Conservation (phyloP, 2,113 vertebrate species). For the Anarhynchus alexandrinus region DNA sequence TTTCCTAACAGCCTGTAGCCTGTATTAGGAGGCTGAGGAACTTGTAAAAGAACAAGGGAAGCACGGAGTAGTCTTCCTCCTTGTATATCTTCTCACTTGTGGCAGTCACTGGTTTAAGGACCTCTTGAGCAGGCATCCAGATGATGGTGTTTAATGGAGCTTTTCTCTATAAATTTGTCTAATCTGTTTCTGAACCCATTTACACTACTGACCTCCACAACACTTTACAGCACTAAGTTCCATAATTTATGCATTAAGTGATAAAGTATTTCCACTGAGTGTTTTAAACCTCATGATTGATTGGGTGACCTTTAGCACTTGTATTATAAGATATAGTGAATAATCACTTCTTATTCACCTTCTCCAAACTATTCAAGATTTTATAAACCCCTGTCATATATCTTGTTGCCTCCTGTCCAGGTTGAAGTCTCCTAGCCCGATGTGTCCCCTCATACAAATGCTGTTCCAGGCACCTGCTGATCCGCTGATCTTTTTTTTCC, state of each 20-base stretch:
- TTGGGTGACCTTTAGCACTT: neutral
- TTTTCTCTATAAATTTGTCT: neutral
- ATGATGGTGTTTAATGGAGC: neutral
- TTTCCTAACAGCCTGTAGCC: neutral
- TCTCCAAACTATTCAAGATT: neutral
- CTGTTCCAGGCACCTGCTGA: neutral
- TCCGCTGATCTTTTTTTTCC: too few species aligned
- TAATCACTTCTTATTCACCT: neutral
- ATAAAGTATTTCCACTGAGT: neutral
- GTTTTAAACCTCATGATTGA: neutral
- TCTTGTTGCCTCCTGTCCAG: neutral
- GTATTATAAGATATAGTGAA: neutral
- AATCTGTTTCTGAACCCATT: constrained; percentile 1
- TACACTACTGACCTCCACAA: neutral
- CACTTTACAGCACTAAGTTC: neutral
- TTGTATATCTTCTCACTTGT: neutral
- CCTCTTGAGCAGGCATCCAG: neutral
- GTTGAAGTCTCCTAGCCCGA: neutral
- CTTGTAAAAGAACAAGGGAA: neutral
- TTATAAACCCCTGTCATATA: neutral
- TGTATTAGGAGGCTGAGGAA: neutral
- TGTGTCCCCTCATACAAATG: neutral
- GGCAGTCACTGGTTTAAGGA: neutral
- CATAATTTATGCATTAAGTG: constrained; percentile 1
- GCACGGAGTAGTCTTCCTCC: neutral